Conservation (phyloP, 1,140 invertebrate species). For the Danaus melanippus region DNA sequence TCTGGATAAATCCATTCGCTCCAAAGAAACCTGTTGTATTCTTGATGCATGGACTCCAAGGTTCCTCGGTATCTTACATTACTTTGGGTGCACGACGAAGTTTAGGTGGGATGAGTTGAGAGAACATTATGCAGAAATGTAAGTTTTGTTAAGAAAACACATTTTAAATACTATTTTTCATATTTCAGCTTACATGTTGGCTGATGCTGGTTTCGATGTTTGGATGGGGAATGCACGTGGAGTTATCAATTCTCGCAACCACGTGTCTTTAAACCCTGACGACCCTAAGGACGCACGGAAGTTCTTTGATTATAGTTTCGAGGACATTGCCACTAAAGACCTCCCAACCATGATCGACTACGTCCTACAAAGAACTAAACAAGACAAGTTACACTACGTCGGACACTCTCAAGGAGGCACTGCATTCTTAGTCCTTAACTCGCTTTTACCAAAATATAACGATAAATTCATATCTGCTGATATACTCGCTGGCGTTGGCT, state of each 20-base stretch:
- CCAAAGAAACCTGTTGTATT: conserved; percentile 63
- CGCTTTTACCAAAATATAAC: conserved; percentile 74
- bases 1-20: background rate
- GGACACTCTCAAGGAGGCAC: conserved; percentile 75
- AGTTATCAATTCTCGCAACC: conserved; percentile 76
- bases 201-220: conserved; percentile 80
- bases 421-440: conserved; percentile 68
- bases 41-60: conserved; percentile 78
- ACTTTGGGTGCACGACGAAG: conserved; percentile 28
- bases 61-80: conserved; percentile 74
- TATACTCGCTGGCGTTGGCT: conserved; percentile 44
- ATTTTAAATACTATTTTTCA: too few species aligned
- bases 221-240: conserved; percentile 84
- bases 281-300: conserved; percentile 38
- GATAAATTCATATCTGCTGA: conserved; percentile 38
- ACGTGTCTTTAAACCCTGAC: conserved; percentile 66
- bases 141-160: too few species aligned
- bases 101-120: conserved; percentile 36
- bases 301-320: conserved; percentile 76
- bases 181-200: conserved; percentile 75
- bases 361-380: conserved; percentile 67
- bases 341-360: conserved; percentile 79
- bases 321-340: conserved; percentile 77
- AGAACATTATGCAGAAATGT: too few species aligned
- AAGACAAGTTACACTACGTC: conserved; percentile 69